Base-by-base conservation (phyloP, 2,888 invertebrate genomes). In the Calliopum simillimum region DNA sequence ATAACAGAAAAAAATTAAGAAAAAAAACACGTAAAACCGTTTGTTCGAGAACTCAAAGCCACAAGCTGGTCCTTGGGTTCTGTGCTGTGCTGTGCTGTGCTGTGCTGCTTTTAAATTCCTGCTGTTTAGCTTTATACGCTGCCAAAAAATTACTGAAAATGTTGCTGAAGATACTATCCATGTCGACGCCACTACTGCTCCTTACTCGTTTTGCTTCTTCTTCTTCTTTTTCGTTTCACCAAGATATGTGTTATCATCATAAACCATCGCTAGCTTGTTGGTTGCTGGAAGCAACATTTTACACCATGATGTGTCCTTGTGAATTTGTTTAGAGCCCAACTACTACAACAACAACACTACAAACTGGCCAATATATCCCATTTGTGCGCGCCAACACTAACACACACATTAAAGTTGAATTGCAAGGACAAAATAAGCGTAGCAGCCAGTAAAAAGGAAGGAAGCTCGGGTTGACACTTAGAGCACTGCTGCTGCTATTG, bases 281-380 rank as follows among this genome's bases (percentile, higher is more conserved):
- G n/a, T 47, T 56, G 71, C 71, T 47, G 8, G 8, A 33, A 33
- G 33, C 6, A 33, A 33, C 4, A 33, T n/a, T n/a, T n/a, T 8
- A 33, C 33, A 70, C 65, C 56, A 70, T 55, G 63, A 63, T 73
- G 74, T 71, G 74, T 71, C 70, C 74, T 73, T 71, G 73, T 58
- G 67, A 71, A 70, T 66, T 72, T 74, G 71, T 71, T 66, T 66
- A 14, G 55, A 56, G 66, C 58, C 23, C 65, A 23, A 56, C 56
- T 49, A 16, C 21, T 44, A 51, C 23, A 44, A 56, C 21, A 53
- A 23, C 23, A 41, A 65, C 55, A 8, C 55, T 33, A 43, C 41
- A 64, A n/a, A 21, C 21, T 2, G 11, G n/a, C 16, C 51, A 5
- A 6, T n/a, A 59, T 25, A 46, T 11, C 23, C 16, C 43, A 44